Evolutionary conservation across 2,797 vertebrate genomes (phyloP), one percentile per base, ranked within the genome.

Genomic region (Tarsius wallacei): DNA sequence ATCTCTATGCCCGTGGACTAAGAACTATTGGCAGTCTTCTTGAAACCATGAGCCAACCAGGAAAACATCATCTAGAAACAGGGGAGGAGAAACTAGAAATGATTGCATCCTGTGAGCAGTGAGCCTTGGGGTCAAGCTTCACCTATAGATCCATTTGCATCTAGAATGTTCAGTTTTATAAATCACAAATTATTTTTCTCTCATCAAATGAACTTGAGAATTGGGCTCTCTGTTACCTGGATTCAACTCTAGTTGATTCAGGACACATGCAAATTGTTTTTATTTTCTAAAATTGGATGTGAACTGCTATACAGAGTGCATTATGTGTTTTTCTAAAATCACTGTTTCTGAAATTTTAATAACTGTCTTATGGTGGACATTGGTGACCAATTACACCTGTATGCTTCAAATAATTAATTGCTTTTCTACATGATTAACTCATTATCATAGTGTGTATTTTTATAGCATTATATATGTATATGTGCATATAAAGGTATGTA

Each of bases 281-380:
- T 28, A 66, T 68, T 95, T 94, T 91, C 16, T 90, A 74, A 64
- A 93, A 85, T 49, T 78, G 55, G 9, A 3, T 96, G 4, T 81
- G 33, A 87, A 92, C 76, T 76, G 14, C 10, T 31, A 4, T 26
- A 42, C 16, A 17, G 6, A 33, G 1, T 36, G 42, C 19, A 47
- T 36, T 36, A 31, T 95, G 81, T 71, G 6, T 9, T 90, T 81
- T 36, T 49, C 81, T 92, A 64, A 70, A 76, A 88, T 80, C 10
- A 42, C 16, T 68, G 2, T 49, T 80, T 73, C 12, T 90, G 17
- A 94, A 84, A 57, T 51, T 83, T 86, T 80, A 85, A 66, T 59
- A 84, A 3, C 2, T 74, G 6, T 47, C 15, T 33, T 70, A 16
- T 22, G 21, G 51, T 93, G 24, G 71, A 89, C 24, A 80, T 8